These are phyloP conservation scores for Spisula solida DNA, from an alignment of 2,888 invertebrate genomes.

Conservation along the genomic window DNA sequence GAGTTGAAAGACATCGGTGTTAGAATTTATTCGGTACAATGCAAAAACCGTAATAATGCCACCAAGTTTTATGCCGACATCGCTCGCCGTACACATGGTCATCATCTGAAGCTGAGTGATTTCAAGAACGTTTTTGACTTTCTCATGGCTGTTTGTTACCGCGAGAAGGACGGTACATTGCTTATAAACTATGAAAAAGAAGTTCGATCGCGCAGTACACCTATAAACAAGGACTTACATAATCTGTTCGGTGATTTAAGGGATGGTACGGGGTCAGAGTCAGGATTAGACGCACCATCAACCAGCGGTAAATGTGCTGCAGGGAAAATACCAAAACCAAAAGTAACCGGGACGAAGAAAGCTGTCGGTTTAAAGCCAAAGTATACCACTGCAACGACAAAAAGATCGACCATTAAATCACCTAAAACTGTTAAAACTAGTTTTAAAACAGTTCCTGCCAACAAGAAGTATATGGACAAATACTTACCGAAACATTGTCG, in stretches of 20 bases:
- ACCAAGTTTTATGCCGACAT: constrained; percentile 79
- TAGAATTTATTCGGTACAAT: constrained; percentile 78
- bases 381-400: neutral
- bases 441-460: neutral
- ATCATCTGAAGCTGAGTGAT: constrained; percentile 81
- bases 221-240: constrained; percentile 76
- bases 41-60: constrained; percentile 41
- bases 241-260: constrained; percentile 75
- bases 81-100: constrained; percentile 79
- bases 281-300: constrained; percentile 1
- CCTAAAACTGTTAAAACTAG: neutral
- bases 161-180: constrained; percentile 79
- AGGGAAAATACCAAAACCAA: neutral
- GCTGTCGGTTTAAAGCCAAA: neutral
- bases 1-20: constrained; percentile 75
- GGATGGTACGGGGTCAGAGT: constrained; percentile 47
- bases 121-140: constrained; percentile 84
- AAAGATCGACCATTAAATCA: constrained; percentile 1
- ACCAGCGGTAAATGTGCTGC: neutral
- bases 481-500: constrained; percentile 64
- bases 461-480: constrained; percentile 20
- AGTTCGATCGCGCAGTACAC: constrained; percentile 72
- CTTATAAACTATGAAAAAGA: constrained; percentile 78
- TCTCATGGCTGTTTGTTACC: constrained; percentile 85
- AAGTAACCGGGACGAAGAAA: neutral